Percentiles rank a stretch among this genome's conserved stretches.
phyloP scores from a whole-genome alignment of 2,113 vertebrate species.

The Parotia lawesii region DNA sequence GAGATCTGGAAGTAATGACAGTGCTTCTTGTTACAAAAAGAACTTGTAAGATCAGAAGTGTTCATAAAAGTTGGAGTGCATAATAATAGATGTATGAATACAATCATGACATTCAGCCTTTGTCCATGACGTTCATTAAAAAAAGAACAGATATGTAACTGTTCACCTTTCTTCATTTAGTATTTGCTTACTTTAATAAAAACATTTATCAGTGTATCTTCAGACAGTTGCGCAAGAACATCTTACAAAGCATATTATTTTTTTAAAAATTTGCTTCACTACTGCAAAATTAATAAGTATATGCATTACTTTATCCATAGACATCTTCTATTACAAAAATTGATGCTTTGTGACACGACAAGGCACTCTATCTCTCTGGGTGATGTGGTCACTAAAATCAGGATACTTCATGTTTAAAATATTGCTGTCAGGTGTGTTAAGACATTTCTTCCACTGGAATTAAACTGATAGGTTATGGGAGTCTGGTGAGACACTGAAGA shows the following conservation, averaged over 20 bases:
- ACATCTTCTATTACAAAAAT: background rate
- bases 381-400: background rate
- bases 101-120: background rate
- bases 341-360: background rate
- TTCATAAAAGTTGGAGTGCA: background rate
- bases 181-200: background rate
- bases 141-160: background rate
- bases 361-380: background rate
- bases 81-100: background rate
- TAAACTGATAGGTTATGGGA: background rate
- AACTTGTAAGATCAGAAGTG: background rate
- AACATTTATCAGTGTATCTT: background rate
- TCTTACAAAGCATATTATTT: background rate
- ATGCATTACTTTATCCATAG: background rate
- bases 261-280: background rate
- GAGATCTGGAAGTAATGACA: background rate
- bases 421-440: background rate
- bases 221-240: background rate
- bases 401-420: background rate
- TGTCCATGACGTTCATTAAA: background rate
- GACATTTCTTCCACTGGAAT: background rate
- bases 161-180: background rate
- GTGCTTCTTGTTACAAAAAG: background rate
- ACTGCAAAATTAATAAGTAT: background rate
- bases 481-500: background rate